Evolutionary conservation across 2,888 invertebrate species (phyloP), one percentile per base, ranked within the genome.

Genomic region (Epirrita christyi): DNA sequence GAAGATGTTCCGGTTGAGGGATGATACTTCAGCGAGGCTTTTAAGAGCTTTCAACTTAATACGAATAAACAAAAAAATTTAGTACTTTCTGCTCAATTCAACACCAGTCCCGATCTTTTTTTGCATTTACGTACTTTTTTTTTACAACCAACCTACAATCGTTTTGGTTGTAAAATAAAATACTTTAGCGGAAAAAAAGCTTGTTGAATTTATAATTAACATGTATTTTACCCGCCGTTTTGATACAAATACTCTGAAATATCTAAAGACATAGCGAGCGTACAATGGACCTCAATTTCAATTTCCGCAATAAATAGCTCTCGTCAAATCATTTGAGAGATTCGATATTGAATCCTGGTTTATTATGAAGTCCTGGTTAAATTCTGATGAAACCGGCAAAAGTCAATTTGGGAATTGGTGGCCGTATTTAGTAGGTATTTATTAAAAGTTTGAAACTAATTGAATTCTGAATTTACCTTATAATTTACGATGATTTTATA

Each of bases 291-390:
- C 15, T 32, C 29, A 42, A 48, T 55, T 55, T 55, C 48, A 55
- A 43, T 42, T 54, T 47, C 47, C 36, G 52, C 45, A 48, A 48
- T 54, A 54, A 41, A 47, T 49, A 49, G 49, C 38, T 48, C 47
- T 44, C 46, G 38, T 37, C 46, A 51, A 38, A 49, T 50, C 46
- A 59, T 42, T 45, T 40, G 28, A 14, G 44, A 34, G 40, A 28
- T 32, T 51, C 50, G 42, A 49, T 55, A 50, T 53, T 50, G 34
- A 49, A 49, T 51, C 37, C 61, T 58, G 50, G 11, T 15, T 27
- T 54, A 49, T 47, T 48, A 48, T 48, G 14, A 55, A 55, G 11
- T 43, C 47, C 47, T 54, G 54, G 47, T 48, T 42, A 47, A 48
- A 54, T 48, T 43, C 54, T 27, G 21, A 27, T 9, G 42, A 48